Evolutionary conservation across 2,113 vertebrate genomes (phyloP).

Genomic region (Todiramphus chloris): DNA sequence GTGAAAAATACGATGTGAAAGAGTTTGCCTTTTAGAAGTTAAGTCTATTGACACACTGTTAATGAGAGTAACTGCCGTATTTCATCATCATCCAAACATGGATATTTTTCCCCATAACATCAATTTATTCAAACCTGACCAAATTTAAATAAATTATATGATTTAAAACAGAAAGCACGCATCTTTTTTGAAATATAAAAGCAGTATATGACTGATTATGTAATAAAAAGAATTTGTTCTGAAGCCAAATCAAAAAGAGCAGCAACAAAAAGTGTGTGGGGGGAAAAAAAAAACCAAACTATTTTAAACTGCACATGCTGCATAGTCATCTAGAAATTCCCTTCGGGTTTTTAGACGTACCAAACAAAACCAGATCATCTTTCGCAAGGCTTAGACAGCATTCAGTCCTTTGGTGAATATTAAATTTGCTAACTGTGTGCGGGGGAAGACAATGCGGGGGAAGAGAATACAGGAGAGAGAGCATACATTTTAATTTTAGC

Average conservation of each 20-base stretch:
- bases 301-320: slow-evolving; percentile 34
- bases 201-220: slow-evolving; percentile 38
- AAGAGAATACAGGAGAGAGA: background rate
- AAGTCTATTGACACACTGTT: background rate
- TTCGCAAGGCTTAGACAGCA: slow-evolving; percentile 1
- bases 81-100: background rate
- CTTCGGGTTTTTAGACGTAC: slow-evolving; percentile 5
- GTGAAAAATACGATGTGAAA: background rate
- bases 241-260: slow-evolving; percentile 61
- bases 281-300: background rate
- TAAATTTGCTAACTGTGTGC: background rate
- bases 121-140: background rate
- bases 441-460: background rate
- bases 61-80: background rate
- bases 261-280: slow-evolving; percentile 35
- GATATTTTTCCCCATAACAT: background rate
- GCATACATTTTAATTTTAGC: background rate
- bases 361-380: background rate
- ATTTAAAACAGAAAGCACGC: background rate
- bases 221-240: slow-evolving; percentile 47
- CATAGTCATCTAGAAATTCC: slow-evolving; percentile 39
- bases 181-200: slow-evolving; percentile 55
- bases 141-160: background rate
- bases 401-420: background rate
- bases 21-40: background rate